These are phyloP conservation scores for Gallinago paraguaiae DNA, from an alignment of 2,113 vertebrate species.

Conservation along the genomic window DNA sequence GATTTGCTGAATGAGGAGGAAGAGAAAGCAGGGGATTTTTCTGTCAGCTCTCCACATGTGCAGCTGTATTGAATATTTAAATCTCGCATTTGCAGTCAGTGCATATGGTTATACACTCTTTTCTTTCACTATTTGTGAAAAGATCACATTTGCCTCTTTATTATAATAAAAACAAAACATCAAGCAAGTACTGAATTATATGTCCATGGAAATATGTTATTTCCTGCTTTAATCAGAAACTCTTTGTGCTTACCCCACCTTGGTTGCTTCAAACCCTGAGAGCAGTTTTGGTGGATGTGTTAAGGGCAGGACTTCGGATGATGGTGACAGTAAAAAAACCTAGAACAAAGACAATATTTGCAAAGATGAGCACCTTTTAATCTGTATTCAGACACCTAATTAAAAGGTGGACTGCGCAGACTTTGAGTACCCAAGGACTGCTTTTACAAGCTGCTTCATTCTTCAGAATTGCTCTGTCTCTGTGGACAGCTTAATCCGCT, in stretches of 20 bases:
- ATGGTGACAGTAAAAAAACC: not conserved
- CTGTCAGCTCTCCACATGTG: not conserved
- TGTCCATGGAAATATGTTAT: not conserved
- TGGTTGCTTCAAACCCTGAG: not conserved
- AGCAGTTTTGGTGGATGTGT: not conserved
- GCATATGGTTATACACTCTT: not conserved
- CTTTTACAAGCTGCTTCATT: not conserved
- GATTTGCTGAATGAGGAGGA: slow-evolving; percentile 22
- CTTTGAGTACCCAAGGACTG: not conserved
- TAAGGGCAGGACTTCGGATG: rapidly evolving
- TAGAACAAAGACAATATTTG: not conserved
- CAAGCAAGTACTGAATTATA: not conserved
- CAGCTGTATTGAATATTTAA: not conserved
- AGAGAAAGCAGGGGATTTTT: not conserved
- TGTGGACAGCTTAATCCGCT: not conserved
- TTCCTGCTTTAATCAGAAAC: not conserved
- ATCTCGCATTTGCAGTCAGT: not conserved
- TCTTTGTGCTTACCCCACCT: not conserved
- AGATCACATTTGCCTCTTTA: not conserved
- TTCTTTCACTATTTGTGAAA: not conserved
- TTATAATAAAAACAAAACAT: not conserved
- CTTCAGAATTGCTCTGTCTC: not conserved
- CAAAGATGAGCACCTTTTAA: not conserved
- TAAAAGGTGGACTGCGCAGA: not conserved
- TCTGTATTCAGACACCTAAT: not conserved